A percentile compares a stretch with the other conserved stretches of the same genome.
phyloP scores from a whole-genome alignment of 2,888 invertebrate species.

The Caenorhabditis drosophilae region DNA sequence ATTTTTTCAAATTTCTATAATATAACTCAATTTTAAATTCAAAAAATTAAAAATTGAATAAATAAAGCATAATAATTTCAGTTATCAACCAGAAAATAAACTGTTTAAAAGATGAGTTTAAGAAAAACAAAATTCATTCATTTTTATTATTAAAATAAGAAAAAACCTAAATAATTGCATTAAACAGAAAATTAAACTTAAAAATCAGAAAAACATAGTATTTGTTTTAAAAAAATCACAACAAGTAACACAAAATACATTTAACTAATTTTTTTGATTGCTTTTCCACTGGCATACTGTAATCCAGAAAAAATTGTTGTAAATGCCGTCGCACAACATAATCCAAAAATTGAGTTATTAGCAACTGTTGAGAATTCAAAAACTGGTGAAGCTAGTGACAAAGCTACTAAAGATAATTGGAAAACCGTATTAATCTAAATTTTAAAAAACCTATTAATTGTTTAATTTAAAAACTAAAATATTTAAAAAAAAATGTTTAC shows the following conservation, averaged over 20 bases:
- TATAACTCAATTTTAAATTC: too few species aligned
- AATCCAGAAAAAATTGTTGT: constrained; percentile 66
- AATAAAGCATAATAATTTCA: too few species aligned
- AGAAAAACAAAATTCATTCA: too few species aligned
- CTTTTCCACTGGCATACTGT: constrained; percentile 64
- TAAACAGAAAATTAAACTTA: background rate
- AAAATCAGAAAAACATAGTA: background rate
- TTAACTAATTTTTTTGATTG: constrained; percentile 52
- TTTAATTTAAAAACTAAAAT: background rate
- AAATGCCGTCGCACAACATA: constrained; percentile 73
- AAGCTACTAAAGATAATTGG: constrained; percentile 84
- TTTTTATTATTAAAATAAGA: too few species aligned
- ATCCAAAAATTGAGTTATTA: constrained; percentile 72
- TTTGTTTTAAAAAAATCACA: background rate
- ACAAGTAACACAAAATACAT: constrained; percentile 2
- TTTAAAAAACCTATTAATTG: background rate
- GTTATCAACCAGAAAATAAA: too few species aligned
- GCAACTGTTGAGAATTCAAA: constrained; percentile 78
- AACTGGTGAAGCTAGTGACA: constrained; percentile 87
- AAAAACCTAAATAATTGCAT: too few species aligned
- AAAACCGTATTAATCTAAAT: constrained; percentile 81
- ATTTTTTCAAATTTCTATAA: too few species aligned
- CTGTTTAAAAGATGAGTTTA: too few species aligned
- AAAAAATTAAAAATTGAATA: too few species aligned
- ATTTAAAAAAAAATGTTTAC: constrained; percentile 70